A percentile compares a stretch with the other conserved stretches of the same genome.
These are phyloP conservation scores for Melipona bicolor DNA, from an alignment of 2,888 invertebrate species.

Conservation along the genomic window DNA sequence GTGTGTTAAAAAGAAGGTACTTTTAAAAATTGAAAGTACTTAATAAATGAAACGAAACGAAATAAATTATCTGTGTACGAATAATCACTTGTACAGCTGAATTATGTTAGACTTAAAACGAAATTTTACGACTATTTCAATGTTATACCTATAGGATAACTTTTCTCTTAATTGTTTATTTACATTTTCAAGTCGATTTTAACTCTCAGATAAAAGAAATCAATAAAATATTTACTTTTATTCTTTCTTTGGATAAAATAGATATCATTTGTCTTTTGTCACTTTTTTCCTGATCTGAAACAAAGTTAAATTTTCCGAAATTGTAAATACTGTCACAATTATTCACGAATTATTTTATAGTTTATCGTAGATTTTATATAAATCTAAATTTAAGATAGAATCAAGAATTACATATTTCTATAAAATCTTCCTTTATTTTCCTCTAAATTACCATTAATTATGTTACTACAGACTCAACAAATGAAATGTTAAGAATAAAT, in stretches of 20 bases:
- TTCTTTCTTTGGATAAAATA: background rate
- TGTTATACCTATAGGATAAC: background rate
- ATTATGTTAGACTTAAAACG: background rate
- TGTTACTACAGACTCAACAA: no score
- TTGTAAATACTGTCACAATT: background rate
- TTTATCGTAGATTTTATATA: no score
- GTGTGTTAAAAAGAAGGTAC: conserved; percentile 6
- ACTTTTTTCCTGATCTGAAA: background rate
- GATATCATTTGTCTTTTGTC: background rate
- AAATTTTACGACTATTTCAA: background rate
- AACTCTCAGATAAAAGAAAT: background rate
- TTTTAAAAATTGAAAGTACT: conserved; percentile 34
- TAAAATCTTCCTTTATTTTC: no score
- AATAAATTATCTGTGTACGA: conserved; percentile 13
- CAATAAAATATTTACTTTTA: background rate
- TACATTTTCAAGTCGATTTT: background rate
- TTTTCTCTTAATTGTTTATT: background rate
- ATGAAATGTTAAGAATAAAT: no score
- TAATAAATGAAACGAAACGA: conserved; percentile 6
- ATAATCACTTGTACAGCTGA: background rate
- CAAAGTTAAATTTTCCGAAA: background rate
- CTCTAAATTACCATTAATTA: no score
- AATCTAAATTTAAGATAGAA: no score
- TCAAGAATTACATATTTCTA: no score
- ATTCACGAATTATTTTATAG: background rate